Evolutionary conservation across 2,113 vertebrate species (phyloP).

Genomic region (Xiphophorus hellerii): DNA sequence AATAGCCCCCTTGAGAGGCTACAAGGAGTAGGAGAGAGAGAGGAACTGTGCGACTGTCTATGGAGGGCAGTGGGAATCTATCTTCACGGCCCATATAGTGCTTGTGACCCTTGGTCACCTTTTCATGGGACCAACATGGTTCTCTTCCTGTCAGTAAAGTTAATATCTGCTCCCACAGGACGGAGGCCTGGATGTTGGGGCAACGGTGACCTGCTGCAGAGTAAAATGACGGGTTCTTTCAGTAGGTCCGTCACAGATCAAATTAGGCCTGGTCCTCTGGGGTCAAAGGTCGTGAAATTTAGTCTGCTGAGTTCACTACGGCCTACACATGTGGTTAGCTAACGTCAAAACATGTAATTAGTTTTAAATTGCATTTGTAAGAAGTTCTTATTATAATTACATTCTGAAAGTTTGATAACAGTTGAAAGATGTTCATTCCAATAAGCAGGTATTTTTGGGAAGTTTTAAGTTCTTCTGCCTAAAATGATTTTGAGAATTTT

Average conservation of each 20-base stretch:
- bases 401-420: neutral
- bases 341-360: neutral
- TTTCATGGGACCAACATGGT: conserved; percentile 74
- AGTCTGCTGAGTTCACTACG: conserved; percentile 25
- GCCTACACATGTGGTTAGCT: conserved; percentile 1
- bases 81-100: conserved; percentile 70
- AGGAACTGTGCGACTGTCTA: conserved; percentile 36
- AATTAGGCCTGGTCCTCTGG: conserved; percentile 53
- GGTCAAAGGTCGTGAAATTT: conserved; percentile 61
- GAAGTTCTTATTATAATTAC: neutral
- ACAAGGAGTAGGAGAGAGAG: conserved; percentile 55
- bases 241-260: conserved; percentile 59
- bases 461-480: neutral
- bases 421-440: neutral
- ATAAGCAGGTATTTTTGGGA: neutral
- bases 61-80: conserved; percentile 67
- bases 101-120: conserved; percentile 73
- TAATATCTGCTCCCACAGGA: conserved; percentile 69
- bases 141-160: conserved; percentile 77
- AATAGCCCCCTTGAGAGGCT: conserved; percentile 64
- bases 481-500: neutral
- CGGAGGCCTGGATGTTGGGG: conserved; percentile 55
- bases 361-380: neutral
- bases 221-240: conserved; percentile 53
- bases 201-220: conserved; percentile 53